These are phyloP conservation scores for Gastrophryne carolinensis DNA, from an alignment of 2,797 vertebrate genomes.

Conservation along the genomic window DNA sequence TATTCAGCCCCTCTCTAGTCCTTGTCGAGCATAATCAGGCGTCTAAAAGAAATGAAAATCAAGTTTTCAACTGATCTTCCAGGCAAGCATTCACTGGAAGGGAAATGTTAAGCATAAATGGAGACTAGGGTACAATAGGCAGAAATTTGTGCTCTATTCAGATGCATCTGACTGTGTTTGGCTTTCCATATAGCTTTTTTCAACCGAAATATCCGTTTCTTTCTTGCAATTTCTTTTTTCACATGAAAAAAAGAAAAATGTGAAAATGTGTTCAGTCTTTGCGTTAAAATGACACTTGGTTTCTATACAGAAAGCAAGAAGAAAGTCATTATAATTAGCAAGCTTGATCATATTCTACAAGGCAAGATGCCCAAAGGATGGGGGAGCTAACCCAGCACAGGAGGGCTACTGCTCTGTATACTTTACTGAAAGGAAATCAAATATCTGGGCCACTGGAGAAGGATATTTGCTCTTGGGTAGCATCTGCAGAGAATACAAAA, in stretches of 20 bases:
- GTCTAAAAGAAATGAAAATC: not conserved
- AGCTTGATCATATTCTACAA: conserved; percentile 49
- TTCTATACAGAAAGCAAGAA: conserved; percentile 50
- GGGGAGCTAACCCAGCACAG: conserved; percentile 45
- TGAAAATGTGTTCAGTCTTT: conserved; percentile 16
- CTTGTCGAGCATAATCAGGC: not conserved
- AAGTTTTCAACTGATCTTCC: not conserved
- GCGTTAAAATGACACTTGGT: conserved; percentile 42
- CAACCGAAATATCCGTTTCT: conserved; percentile 8
- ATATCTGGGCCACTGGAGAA: not conserved
- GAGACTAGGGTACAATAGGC: conserved; percentile 33
- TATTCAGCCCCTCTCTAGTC: conserved; percentile 5
- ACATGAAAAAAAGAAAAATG: not conserved
- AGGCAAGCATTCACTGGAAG: not conserved
- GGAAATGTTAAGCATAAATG: conserved; percentile 34
- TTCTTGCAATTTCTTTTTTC: not conserved
- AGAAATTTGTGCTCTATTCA: conserved; percentile 33
- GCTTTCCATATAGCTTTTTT: conserved; percentile 40
- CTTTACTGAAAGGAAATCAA: not conserved
- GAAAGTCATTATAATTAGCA: conserved; percentile 55
- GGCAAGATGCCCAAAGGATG: conserved; percentile 43
- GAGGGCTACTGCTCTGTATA: conserved; percentile 28
- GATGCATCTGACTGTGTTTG: conserved; percentile 47
- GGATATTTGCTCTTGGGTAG: conserved; percentile 33
- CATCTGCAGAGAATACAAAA: conserved; percentile 43